These are phyloP conservation scores for Amblyopsis rosae DNA, from an alignment of 2,113 vertebrate species.

Conservation along the genomic window DNA sequence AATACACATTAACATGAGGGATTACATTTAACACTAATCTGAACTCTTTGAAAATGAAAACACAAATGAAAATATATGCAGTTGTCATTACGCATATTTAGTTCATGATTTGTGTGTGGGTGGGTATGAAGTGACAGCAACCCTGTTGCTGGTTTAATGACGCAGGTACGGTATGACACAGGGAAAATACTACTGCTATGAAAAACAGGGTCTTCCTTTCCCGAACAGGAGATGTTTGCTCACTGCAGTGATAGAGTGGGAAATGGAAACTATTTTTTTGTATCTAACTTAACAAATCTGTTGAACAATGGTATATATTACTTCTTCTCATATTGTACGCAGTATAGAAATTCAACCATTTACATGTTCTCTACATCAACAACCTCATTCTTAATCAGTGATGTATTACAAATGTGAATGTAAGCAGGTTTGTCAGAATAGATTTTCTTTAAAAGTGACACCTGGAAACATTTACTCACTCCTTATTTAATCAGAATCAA, in stretches of 20 bases:
- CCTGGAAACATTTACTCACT: conserved; percentile 45
- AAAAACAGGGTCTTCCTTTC: conserved; percentile 8
- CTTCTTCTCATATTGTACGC: no score
- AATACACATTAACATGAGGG: background rate
- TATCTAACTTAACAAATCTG: background rate
- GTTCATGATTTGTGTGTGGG: background rate
- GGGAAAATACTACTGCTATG: conserved; percentile 22
- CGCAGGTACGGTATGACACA: conserved; percentile 9
- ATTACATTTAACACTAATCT: background rate
- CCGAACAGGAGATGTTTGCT: background rate
- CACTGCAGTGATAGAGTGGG: no score
- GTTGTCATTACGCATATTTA: no score
- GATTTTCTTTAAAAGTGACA: conserved; percentile 39
- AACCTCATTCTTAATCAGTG: conserved; percentile 8
- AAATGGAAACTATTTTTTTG: background rate
- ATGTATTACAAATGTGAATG: conserved; percentile 33
- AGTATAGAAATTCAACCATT: background rate
- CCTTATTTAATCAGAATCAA: conserved; percentile 33
- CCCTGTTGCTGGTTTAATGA: conserved; percentile 6
- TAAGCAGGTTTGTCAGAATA: conserved; percentile 25
- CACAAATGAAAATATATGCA: no score
- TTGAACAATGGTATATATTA: background rate
- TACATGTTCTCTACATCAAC: background rate
- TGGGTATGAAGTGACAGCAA: conserved; percentile 23
- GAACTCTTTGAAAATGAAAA: background rate